These are phyloP conservation scores for Brevimyrus niger DNA, from an alignment of 2,113 vertebrate species.

Conservation along the genomic window DNA sequence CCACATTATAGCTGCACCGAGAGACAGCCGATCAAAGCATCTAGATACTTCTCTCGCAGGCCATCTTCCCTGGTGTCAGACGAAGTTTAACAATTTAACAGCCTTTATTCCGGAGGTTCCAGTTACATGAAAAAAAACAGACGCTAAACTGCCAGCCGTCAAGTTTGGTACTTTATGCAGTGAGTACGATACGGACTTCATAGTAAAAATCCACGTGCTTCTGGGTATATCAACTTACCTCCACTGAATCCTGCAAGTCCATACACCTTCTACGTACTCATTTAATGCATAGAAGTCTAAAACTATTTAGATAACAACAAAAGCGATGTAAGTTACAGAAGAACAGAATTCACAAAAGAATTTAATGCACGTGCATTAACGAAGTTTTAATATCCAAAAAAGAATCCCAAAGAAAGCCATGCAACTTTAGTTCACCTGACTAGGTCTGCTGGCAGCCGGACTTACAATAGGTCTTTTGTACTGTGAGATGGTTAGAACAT, in stretches of 20 bases:
- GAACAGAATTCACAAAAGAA: background rate
- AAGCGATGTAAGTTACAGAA: background rate
- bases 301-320: background rate
- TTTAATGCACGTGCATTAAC: background rate
- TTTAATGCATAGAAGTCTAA: background rate
- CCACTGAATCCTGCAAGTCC: background rate
- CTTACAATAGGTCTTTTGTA: conserved; percentile 20
- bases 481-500: conserved; percentile 16
- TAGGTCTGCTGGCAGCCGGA: background rate
- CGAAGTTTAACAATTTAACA: background rate
- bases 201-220: background rate
- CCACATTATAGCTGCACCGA: background rate
- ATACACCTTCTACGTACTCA: background rate
- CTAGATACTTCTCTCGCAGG: background rate
- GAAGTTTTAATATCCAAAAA: background rate
- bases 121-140: background rate
- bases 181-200: background rate
- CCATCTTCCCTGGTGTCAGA: background rate
- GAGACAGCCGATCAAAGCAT: background rate
- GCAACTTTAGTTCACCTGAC: background rate
- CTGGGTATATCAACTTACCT: background rate
- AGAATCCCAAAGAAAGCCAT: background rate
- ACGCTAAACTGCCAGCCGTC: background rate
- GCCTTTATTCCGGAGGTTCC: background rate
- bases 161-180: background rate